phyloP scores from a whole-genome alignment of 2,113 vertebrate species.

The Kobus ellipsiprymnus region DNA sequence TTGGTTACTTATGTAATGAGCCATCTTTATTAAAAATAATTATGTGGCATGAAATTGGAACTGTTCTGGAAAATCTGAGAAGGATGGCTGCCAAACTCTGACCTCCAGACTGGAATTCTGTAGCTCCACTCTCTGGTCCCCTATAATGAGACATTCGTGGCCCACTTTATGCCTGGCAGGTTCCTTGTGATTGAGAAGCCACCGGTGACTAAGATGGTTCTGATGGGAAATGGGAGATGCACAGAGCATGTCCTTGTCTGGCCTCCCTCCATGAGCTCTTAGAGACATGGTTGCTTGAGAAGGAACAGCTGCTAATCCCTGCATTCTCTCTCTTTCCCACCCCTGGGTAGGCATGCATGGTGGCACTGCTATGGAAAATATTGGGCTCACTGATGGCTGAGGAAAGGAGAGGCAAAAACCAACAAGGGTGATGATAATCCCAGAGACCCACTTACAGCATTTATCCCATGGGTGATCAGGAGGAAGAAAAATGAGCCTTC shows the following conservation, averaged over 20 bases:
- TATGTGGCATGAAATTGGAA: constrained; percentile 10
- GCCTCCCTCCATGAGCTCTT: not conserved
- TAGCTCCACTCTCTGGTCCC: not conserved
- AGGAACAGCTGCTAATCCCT: constrained; percentile 58
- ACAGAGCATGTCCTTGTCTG: not conserved
- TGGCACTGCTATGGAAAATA: not conserved
- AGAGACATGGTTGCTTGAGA: not conserved
- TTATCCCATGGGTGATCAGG: not conserved
- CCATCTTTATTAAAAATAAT: constrained; percentile 19
- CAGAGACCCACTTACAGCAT: not conserved
- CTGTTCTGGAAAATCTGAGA: constrained; percentile 33
- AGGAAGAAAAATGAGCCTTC: not conserved
- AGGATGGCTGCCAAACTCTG: not conserved
- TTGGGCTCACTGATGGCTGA: not conserved
- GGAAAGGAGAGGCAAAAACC: not conserved
- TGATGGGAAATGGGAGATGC: not conserved
- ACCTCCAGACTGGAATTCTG: not conserved
- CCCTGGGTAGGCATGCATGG: not conserved
- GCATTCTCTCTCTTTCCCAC: constrained; percentile 42
- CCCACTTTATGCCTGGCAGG: not conserved
- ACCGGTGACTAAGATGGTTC: not conserved
- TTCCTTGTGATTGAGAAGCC: not conserved
- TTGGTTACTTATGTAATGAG: constrained; percentile 17
- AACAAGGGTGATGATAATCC: not conserved
- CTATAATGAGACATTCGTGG: not conserved